Evolutionary conservation across 2,113 vertebrate species (phyloP).

Genomic region (Genyomyrus donnyi): DNA sequence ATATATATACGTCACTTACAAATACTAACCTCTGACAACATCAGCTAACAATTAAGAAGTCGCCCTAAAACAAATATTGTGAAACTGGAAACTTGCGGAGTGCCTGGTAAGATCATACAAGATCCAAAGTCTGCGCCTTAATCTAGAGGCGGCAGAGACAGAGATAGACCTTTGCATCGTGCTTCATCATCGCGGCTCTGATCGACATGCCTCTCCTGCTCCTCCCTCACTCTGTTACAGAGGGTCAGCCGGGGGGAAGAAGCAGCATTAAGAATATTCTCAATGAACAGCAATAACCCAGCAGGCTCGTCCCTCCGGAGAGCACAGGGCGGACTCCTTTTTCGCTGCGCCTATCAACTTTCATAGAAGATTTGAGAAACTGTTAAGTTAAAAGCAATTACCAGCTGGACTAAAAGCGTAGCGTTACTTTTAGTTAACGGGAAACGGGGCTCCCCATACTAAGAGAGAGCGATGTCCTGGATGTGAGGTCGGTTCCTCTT

Average conservation of each 20-base stretch:
- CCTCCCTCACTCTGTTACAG: constrained; percentile 12
- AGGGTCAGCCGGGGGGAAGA: no score
- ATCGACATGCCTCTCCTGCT: constrained; percentile 22
- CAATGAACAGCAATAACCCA: not conserved
- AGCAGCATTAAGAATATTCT: not conserved
- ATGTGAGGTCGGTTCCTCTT: constrained; percentile 36
- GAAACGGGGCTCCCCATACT: not conserved
- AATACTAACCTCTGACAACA: not conserved
- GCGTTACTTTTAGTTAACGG: not conserved
- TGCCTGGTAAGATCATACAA: not conserved
- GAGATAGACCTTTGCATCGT: constrained; percentile 43
- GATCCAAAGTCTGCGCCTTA: constrained; percentile 21
- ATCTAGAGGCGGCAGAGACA: not conserved
- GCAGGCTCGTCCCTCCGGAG: not conserved
- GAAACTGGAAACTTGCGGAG: not conserved
- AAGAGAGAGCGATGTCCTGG: not conserved
- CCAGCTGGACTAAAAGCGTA: not conserved
- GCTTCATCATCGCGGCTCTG: constrained; percentile 38
- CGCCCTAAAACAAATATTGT: not conserved
- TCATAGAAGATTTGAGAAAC: not conserved
- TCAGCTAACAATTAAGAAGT: not conserved
- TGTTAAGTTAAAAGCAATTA: not conserved
- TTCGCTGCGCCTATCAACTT: not conserved
- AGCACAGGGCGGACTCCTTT: not conserved
- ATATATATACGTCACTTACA: not conserved